Conservation (phyloP, 2,888 invertebrate species). For the Palloptera scutellata region DNA sequence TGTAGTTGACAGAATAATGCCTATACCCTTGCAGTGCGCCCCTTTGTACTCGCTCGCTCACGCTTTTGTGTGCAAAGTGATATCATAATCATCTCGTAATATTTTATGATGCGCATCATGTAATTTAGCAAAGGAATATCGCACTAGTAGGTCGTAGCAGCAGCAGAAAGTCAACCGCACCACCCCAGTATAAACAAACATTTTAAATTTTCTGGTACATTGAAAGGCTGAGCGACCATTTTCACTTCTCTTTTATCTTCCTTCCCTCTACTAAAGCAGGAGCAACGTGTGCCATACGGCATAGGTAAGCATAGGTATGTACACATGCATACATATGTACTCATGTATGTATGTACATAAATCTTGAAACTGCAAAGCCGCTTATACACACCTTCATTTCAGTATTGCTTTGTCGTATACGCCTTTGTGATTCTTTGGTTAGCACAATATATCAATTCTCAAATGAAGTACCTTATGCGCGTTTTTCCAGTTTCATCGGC, state of each 20-base stretch:
- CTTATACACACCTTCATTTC: too few relatives aligned
- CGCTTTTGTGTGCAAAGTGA: conserved; percentile 49
- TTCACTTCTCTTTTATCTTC: not conserved
- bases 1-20: conserved; percentile 23
- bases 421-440: too few relatives aligned
- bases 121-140: conserved; percentile 39
- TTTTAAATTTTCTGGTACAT: conserved; percentile 28
- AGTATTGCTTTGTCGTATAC: too few relatives aligned
- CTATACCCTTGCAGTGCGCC: not conserved
- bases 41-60: not conserved
- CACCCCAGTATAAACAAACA: conserved; percentile 25
- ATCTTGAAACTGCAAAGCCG: too few relatives aligned
- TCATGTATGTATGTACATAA: too few relatives aligned
- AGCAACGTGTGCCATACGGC: too few relatives aligned
- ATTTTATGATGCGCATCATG: conserved; percentile 42
- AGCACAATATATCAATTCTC: too few relatives aligned
- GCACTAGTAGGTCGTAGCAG: conserved; percentile 16
- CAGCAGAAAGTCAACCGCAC: conserved; percentile 20
- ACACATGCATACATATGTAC: too few relatives aligned
- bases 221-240: conserved; percentile 12
- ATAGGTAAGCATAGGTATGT: too few relatives aligned
- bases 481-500: too few relatives aligned
- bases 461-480: too few relatives aligned
- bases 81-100: conserved; percentile 57
- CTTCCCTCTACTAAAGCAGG: too few relatives aligned